Conservation (phyloP, 2,797 vertebrate species). For the Sebastes matsubarae region DNA sequence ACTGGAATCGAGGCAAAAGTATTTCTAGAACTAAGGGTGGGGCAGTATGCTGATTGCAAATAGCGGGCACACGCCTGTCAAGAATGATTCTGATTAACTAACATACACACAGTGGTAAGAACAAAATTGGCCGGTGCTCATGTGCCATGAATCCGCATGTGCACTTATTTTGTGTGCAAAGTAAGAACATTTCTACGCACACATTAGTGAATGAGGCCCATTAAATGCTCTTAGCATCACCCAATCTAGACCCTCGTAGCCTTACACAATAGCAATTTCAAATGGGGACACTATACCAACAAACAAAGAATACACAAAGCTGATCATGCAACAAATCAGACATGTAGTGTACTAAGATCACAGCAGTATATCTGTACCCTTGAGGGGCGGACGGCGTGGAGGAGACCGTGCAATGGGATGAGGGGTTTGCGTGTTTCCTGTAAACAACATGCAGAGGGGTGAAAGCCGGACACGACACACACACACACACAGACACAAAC, state of each 20-base stretch:
- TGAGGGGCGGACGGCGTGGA: slow-evolving; percentile 79
- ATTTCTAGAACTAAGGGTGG: too few relatives aligned
- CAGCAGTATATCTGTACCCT: slow-evolving; percentile 82
- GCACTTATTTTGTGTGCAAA: too few relatives aligned
- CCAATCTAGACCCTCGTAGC: background rate
- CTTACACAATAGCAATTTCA: slow-evolving; percentile 8
- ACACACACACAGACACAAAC: slow-evolving; percentile 47
- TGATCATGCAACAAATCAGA: slow-evolving; percentile 30
- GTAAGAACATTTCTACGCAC: too few relatives aligned
- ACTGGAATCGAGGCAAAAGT: too few relatives aligned
- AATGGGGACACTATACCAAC: slow-evolving; percentile 1
- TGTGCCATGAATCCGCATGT: too few relatives aligned
- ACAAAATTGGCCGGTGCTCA: too few relatives aligned
- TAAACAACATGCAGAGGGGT: slow-evolving; percentile 81
- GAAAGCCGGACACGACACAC: slow-evolving; percentile 72
- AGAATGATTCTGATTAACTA: too few relatives aligned
- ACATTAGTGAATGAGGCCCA: background rate
- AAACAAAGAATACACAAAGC: slow-evolving; percentile 27
- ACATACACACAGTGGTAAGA: too few relatives aligned
- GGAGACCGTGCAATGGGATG: slow-evolving; percentile 80
- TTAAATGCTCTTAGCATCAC: slow-evolving; percentile 24
- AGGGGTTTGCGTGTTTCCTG: slow-evolving; percentile 84
- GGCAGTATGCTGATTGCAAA: too few relatives aligned
- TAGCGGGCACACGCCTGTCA: too few relatives aligned
- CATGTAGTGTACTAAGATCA: slow-evolving; percentile 43